Evolutionary conservation across 1,140 invertebrate genomes (phyloP), one percentile per base, ranked within the genome.

Genomic region (Zaprionus gabonicus): DNA sequence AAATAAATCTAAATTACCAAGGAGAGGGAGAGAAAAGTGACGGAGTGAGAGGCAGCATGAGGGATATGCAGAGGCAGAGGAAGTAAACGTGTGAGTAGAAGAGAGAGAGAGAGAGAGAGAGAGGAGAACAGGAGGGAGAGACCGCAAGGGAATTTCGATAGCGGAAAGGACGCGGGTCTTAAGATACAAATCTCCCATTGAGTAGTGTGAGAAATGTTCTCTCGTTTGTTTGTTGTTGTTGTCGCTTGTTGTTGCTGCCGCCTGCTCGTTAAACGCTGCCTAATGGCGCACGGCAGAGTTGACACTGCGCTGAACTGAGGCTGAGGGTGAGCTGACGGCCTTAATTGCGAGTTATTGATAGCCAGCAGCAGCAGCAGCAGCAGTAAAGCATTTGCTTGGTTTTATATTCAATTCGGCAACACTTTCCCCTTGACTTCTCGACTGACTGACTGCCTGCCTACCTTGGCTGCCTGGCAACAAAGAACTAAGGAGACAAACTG

Each of bases 1-100:
- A 41, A 23, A 87, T 87, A 87, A 87, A 87, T 87, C 84, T 87
- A 87, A 87, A 88, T 87, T 88, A 88, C 84, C 67, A 70, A 51
- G 9, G 7, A 17, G 41, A 46, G 41, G 7, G 41, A 46, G n/a
- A 46, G 41, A 1, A 1, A 56, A 15, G 4, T 20, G n/a, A n/a
- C n/a, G 23, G 28, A 55, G 5, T 46, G 7, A 17, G 41, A 17
- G 41, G 41, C 0, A 34, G 3, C 13, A 46, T 51, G 17, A 10
- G 17, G 12, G n/a, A 7, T 15, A 20, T 20, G 49, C 13, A n/a
- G 7, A n/a, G n/a, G 36, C 17, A 27, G 28, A 23, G 38, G 38
- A 1, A 25, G 44, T 5, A 17, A 51, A 1, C 2, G 38, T 41
- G 38, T 41, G 38, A 4, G 31, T 34, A 34, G 31, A 9, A 9